phyloP scores from a whole-genome alignment of 2,888 invertebrate species.

The Hypomecis punctinalis region DNA sequence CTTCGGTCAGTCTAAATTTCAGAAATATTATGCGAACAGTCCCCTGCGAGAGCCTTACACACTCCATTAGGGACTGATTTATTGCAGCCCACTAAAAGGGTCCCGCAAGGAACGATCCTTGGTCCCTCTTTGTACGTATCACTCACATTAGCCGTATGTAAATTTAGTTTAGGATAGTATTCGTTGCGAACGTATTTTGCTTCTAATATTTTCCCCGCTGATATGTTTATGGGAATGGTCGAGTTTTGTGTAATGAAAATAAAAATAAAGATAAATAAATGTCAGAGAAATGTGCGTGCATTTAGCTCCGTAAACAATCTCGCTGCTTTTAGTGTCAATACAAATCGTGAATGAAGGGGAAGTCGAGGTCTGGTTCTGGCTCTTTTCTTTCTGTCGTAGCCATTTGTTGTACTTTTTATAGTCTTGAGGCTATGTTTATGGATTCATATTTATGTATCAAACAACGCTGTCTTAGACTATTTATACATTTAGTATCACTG shows the following conservation, averaged over 20 bases:
- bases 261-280: slow-evolving; percentile 31
- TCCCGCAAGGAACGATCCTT: slow-evolving; percentile 72
- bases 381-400: slow-evolving; percentile 11
- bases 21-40: slow-evolving; percentile 72
- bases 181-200: slow-evolving; percentile 69
- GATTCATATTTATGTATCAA: neutral
- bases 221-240: slow-evolving; percentile 36
- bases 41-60: slow-evolving; percentile 65
- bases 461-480: neutral
- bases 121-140: slow-evolving; percentile 72
- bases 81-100: slow-evolving; percentile 79
- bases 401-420: slow-evolving; percentile 14
- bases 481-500: too few species aligned
- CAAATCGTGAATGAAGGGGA: slow-evolving; percentile 22
- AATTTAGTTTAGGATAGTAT: slow-evolving; percentile 53
- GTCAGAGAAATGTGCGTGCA: slow-evolving; percentile 25
- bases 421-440: slow-evolving; percentile 5
- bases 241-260: slow-evolving; percentile 33
- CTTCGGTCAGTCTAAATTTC: slow-evolving; percentile 68
- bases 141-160: slow-evolving; percentile 78
- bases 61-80: slow-evolving; percentile 82
- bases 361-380: slow-evolving; percentile 18
- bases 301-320: slow-evolving; percentile 30
- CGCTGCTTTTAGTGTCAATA: slow-evolving; percentile 24
- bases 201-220: slow-evolving; percentile 49